These are phyloP conservation scores for Synergus gifuensis DNA, from an alignment of 2,888 invertebrate genomes.

Conservation along the genomic window DNA sequence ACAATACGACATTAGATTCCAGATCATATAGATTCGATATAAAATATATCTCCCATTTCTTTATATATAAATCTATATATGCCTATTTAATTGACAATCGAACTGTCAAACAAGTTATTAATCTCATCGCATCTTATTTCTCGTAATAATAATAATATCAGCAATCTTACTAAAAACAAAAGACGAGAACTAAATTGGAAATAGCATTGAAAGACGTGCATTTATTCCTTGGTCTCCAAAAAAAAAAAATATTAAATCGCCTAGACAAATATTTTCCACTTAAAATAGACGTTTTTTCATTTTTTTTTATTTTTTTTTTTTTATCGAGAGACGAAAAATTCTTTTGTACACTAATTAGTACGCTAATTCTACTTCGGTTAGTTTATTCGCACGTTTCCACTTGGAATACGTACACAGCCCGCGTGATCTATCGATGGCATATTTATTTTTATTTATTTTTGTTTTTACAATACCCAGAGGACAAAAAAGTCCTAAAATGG, in stretches of 20 bases:
- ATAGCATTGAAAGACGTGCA: neutral
- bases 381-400: constrained; percentile 43
- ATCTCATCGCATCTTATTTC: constrained; percentile 21
- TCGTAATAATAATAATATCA: neutral
- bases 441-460: constrained; percentile 22
- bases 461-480: constrained; percentile 16
- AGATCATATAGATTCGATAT: constrained; percentile 49
- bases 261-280: neutral
- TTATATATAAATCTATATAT: constrained; percentile 50
- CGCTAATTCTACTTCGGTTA: constrained; percentile 54
- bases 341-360: constrained; percentile 44
- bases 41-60: constrained; percentile 57
- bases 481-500: neutral
- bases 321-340: constrained; percentile 41
- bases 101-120: constrained; percentile 44
- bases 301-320: neutral
- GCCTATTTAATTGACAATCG: constrained; percentile 50
- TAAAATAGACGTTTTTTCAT: neutral
- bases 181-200: neutral
- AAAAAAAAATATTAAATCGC: neutral
- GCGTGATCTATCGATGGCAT: constrained; percentile 38
- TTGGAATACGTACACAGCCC: constrained; percentile 36
- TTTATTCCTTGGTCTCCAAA: neutral
- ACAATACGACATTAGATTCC: constrained; percentile 23
- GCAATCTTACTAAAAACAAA: constrained; percentile 24